Base-by-base conservation (phyloP, 2,113 vertebrate genomes). In the Pterophyllum scalare region DNA sequence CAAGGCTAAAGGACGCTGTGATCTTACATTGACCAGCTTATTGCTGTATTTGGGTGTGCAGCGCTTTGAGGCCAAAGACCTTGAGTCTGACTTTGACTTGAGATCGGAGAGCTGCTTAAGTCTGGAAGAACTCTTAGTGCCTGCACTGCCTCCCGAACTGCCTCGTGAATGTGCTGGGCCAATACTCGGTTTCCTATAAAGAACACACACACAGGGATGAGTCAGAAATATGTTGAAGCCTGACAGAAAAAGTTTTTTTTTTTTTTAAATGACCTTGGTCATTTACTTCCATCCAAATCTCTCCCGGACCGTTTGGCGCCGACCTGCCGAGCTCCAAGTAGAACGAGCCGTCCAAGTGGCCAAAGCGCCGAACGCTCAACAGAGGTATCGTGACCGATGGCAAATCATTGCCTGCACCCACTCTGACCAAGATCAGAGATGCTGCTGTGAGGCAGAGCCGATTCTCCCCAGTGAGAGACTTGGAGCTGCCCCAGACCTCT, bases 251-350 rank as follows among this genome's bases (percentile, higher is more conserved):
- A 49, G 54, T 3, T 26, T 7, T 1, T 7, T 11, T 40, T 12
- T 43, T 26, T 6, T 35, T 7, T 24, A 11, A 0, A 15, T 75
- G 26, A 93, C 93, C 91, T 90, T 88, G 83, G 14, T 93, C 88
- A 3, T 59, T 76, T 5, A 88, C 88, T 24, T 90, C 91, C 93
- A 95, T 91, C 94, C 94, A 95, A 80, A 95, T 90, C 70, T 95
- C 93, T 43, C 94, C 94, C 0, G 94, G 91, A 2, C 94, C 94
- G 2, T 87, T 74, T 1, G 92, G 94, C 0, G 92, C 92, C 2
- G 91, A 92, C 56, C 94, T 85, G 79, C 94, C 94, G 0, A 95
- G 90, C 90, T 95, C 94, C 87, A 95, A 15, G 61, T 87, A 95
- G 83, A 95, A 95, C 8, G 75, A 80, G 15, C 88, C 91, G 0